Evolutionary conservation across 2,113 vertebrate species (phyloP), one percentile per base, ranked within the genome.

Genomic region (Mungos mungo): DNA sequence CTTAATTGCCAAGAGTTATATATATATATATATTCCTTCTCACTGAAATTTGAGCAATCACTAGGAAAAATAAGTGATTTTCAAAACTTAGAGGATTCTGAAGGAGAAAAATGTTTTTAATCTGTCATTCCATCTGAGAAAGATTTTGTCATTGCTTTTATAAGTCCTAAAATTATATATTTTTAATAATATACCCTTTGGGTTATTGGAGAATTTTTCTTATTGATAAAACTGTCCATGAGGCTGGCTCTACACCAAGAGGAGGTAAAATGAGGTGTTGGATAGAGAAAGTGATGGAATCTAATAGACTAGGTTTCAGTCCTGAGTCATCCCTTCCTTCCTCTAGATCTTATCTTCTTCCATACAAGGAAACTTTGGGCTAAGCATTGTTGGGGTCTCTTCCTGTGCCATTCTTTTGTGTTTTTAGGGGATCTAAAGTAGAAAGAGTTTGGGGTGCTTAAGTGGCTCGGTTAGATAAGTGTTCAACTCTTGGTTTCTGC

Each of bases 1-100:
- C 96, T 98, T 98, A 98, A 98, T 98, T 98, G 97, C 98, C 96
- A 97, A 96, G 96, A 38, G 98, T 97, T 98, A 81, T 77, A 83
- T 88, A 54, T 4, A 68, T 68, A 47, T 41, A 33, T 89, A 54
- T 23, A 81, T 77, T 33, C 23, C 88, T 89, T 97, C 50, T 91
- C 72, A 45, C 9, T 96, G 76, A 97, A 98, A 97, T 90, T 38
- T 82, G 16, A 96, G 80, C 27, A 66, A 93, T 96, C 0, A 27
- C 27, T 88, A 91, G 11, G 41, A 94, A 95, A 98, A 79, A 88
- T 77, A 94, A 95, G n/a, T 85, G 65, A 82, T 93, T 94, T 97
- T 95, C 66, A 85, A 74, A 97, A 84, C 14, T 66, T 92, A 95
- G 0, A 71, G 74, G 12, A 80, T 96, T 88, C 72, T 80, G 93